Conservation (phyloP, 1,140 invertebrate species). For the Archegozetes longisetosus region DNA sequence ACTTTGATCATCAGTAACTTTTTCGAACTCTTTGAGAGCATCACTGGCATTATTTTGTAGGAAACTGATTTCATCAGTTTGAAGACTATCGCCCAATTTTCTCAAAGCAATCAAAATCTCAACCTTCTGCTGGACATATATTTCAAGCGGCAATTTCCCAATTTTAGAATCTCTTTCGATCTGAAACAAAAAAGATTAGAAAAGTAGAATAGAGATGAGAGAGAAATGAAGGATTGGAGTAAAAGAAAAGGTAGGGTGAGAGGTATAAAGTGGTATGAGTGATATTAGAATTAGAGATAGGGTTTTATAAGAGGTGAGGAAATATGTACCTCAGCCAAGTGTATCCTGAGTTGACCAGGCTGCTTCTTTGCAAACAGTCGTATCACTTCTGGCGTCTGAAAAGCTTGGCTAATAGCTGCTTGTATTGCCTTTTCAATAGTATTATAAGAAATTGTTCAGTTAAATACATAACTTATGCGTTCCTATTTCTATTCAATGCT, state of each 20-base stretch:
- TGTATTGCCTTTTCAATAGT: constrained; percentile 44
- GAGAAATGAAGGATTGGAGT: constrained; percentile 7
- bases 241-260: not conserved
- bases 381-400: constrained; percentile 60
- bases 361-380: constrained; percentile 56
- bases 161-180: constrained; percentile 34
- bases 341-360: constrained; percentile 45
- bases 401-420: constrained; percentile 56
- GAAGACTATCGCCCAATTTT: constrained; percentile 47
- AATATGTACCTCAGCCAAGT: constrained; percentile 35
- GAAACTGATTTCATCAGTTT: constrained; percentile 39
- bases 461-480: not conserved
- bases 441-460: constrained; percentile 9
- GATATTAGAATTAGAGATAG: constrained; percentile 4
- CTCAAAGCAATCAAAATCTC: constrained; percentile 50
- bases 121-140: constrained; percentile 32
- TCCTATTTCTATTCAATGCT: constrained; percentile 17
- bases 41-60: constrained; percentile 37
- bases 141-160: constrained; percentile 29
- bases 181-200: constrained; percentile 25
- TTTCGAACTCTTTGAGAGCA: constrained; percentile 38
- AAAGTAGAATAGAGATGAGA: too few species aligned
- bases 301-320: not conserved
- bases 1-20: constrained; percentile 35
- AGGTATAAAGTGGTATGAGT: too few species aligned